These are phyloP conservation scores for Nanorana parkeri DNA, from an alignment of 2,113 vertebrate species.

Conservation along the genomic window DNA sequence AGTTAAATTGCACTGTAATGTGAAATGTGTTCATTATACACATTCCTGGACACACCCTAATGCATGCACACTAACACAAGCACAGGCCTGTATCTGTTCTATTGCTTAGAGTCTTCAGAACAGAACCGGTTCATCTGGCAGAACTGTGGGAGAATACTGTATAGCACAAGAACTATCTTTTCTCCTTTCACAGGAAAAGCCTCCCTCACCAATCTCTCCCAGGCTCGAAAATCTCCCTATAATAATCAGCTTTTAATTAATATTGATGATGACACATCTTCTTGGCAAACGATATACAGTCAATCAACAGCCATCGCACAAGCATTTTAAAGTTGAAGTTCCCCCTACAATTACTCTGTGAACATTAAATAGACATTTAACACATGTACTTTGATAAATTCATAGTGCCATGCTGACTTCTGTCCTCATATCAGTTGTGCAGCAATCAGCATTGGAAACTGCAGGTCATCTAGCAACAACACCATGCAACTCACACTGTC, in stretches of 20 bases:
- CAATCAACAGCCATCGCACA: not conserved
- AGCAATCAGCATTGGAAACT: no score
- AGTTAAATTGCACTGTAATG: not conserved
- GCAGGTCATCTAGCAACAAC: no score
- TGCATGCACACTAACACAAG: not conserved
- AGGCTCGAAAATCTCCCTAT: not conserved
- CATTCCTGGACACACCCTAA: constrained; percentile 13
- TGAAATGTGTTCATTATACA: not conserved
- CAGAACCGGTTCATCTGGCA: constrained; percentile 10
- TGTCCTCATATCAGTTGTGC: no score
- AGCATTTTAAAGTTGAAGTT: no score
- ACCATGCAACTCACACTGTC: no score
- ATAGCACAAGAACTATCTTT: not conserved
- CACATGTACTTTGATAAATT: no score
- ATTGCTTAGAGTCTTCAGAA: not conserved
- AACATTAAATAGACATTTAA: no score
- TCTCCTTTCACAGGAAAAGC: not conserved
- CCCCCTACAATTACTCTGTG: no score
- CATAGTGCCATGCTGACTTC: no score
- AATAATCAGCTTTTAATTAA: constrained; percentile 28
- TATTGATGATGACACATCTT: constrained; percentile 31
- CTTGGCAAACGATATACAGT: constrained; percentile 10
- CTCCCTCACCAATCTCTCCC: not conserved
- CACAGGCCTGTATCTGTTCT: not conserved
- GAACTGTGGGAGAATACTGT: not conserved